Evolutionary conservation across 2,888 invertebrate genomes (phyloP).

Genomic region (Nudaria mundana): DNA sequence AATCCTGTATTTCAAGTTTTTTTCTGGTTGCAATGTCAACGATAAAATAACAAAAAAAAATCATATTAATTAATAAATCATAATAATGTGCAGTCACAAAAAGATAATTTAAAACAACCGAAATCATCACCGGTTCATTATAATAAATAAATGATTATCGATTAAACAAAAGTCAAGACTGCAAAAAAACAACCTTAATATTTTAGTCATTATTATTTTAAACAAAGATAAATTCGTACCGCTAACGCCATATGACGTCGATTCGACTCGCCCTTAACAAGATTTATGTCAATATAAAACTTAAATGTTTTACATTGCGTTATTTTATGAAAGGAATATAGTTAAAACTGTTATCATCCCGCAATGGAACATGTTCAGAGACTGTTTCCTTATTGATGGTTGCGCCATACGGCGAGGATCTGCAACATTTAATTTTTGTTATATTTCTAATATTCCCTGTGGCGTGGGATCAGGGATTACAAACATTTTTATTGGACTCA

Average conservation of each 20-base stretch:
- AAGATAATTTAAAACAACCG: slow-evolving; percentile 27
- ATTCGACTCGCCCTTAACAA: slow-evolving; percentile 53
- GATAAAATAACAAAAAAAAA: slow-evolving; percentile 9
- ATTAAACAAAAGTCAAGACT: slow-evolving; percentile 45
- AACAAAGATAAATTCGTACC: slow-evolving; percentile 70
- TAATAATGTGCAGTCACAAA: slow-evolving; percentile 3
- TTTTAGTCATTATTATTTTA: slow-evolving; percentile 60
- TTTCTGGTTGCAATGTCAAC: slow-evolving; percentile 9
- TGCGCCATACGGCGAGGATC: slow-evolving; percentile 54
- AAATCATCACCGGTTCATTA: slow-evolving; percentile 37
- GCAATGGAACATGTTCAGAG: slow-evolving; percentile 46
- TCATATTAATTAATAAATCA: slow-evolving; percentile 15
- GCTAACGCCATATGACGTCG: slow-evolving; percentile 70
- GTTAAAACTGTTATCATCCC: slow-evolving; percentile 21
- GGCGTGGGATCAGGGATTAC: slow-evolving; percentile 47
- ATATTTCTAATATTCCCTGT: slow-evolving; percentile 54
- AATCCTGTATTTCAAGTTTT: slow-evolving; percentile 7
- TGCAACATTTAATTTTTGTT: slow-evolving; percentile 61
- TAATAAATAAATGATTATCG: slow-evolving; percentile 42
- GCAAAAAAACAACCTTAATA: slow-evolving; percentile 53
- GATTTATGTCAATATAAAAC: slow-evolving; percentile 56
- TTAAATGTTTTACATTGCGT: slow-evolving; percentile 41
- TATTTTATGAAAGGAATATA: slow-evolving; percentile 6
- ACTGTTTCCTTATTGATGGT: slow-evolving; percentile 46
- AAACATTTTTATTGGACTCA: slow-evolving; percentile 41